Evolutionary conservation across 2,888 invertebrate species (phyloP).

Genomic region (Coremacera marginata): DNA sequence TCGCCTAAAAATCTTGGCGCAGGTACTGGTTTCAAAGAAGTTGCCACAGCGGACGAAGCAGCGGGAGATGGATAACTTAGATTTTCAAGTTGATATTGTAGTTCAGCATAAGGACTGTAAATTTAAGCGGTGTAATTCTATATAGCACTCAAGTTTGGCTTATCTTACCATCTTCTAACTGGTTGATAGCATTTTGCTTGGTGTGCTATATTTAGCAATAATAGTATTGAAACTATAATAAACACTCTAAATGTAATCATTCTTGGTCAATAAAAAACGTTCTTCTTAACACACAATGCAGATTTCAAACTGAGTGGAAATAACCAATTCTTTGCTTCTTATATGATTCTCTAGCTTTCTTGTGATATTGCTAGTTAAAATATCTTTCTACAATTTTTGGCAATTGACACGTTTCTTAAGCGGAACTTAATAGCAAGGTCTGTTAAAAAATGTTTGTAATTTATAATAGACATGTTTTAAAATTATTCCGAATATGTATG

Average conservation of each 20-base stretch:
- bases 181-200: background rate
- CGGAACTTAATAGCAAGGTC: conserved; percentile 1
- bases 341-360: conserved; percentile 1
- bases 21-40: background rate
- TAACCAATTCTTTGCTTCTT: conserved; percentile 17
- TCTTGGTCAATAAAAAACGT: background rate
- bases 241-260: conserved; percentile 10
- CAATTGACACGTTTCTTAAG: conserved; percentile 14
- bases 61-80: background rate
- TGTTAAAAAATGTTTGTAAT: background rate
- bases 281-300: background rate
- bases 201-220: conserved; percentile 8
- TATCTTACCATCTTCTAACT: conserved; percentile 6
- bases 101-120: conserved; percentile 4
- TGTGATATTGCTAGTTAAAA: background rate
- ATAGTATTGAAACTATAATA: background rate
- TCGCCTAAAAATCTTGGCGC: background rate
- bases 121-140: too few species aligned
- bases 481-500: too few species aligned
- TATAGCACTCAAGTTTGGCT: too few species aligned
- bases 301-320: background rate
- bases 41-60: background rate
- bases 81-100: background rate
- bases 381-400: background rate
- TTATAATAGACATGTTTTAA: too few species aligned